These are phyloP conservation scores for Ascidia mentula DNA, from an alignment of 23 tunicate species.

Conservation along the genomic window DNA sequence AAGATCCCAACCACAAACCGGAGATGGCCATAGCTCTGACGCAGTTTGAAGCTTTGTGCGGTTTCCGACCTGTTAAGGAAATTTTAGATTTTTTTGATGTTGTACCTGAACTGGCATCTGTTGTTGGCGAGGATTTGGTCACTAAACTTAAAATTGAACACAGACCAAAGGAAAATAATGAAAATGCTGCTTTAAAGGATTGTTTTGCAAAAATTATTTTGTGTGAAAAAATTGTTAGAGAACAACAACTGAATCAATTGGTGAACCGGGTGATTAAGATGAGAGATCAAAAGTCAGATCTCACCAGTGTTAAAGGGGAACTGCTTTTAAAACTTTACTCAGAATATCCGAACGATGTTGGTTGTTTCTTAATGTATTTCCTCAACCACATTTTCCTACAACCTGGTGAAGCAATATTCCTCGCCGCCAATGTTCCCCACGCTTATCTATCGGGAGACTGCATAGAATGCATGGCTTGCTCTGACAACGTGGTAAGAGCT, in stretches of 20 bases:
- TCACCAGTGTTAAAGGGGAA: conserved; percentile 60
- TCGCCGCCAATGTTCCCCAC: conserved; percentile 95
- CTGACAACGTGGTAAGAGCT: conserved; percentile 98
- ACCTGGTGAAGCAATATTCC: conserved; percentile 96
- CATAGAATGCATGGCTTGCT: conserved; percentile 99
- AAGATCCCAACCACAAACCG: conserved; percentile 98
- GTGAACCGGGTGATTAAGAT: conserved; percentile 44
- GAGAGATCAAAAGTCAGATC: conserved; percentile 27
- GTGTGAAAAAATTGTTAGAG: conserved; percentile 43
- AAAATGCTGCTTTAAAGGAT: conserved; percentile 50
- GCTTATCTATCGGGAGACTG: conserved; percentile 97
- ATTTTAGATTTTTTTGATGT: conserved; percentile 50
- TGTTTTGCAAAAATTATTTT: conserved; percentile 84
- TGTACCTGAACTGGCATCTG: conserved; percentile 79
- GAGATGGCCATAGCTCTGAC: conserved; percentile 99
- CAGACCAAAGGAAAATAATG: neutral
- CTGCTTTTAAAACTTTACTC: conserved; percentile 66
- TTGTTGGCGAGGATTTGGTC: conserved; percentile 59
- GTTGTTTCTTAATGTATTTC: conserved; percentile 94
- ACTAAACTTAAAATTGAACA: conserved; percentile 25
- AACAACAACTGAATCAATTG: conserved; percentile 37
- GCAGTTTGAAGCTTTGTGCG: conserved; percentile 94
- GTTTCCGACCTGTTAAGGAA: conserved; percentile 88
- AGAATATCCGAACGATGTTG: conserved; percentile 96
- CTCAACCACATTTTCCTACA: conserved; percentile 69